These are phyloP conservation scores for Helostoma temminkii DNA, from an alignment of 2,797 vertebrate genomes.

Conservation along the genomic window DNA sequence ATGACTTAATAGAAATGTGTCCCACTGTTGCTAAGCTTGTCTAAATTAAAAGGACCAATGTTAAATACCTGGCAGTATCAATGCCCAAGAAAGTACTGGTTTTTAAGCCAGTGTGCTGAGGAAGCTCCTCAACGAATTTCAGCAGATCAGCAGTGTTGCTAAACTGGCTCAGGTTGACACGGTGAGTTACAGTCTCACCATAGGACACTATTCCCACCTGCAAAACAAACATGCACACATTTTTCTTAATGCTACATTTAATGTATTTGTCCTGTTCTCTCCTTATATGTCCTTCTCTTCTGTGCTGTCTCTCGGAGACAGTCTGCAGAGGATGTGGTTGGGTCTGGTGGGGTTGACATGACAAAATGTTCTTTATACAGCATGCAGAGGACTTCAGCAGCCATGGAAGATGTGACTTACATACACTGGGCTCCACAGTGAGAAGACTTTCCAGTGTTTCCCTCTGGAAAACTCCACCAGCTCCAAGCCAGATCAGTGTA, in stretches of 20 bases:
- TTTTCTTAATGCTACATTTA: constrained; percentile 22
- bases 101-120: constrained; percentile 87
- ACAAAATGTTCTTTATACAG: constrained; percentile 74
- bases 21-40: background rate
- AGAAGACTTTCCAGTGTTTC: constrained; percentile 77
- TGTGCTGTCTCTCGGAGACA: constrained; percentile 36
- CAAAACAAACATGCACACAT: constrained; percentile 49
- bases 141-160: constrained; percentile 85
- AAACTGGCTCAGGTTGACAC: constrained; percentile 93
- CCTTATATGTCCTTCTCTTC: constrained; percentile 13
- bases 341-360: constrained; percentile 59
- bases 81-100: constrained; percentile 95
- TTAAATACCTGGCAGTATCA: constrained; percentile 90
- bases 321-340: constrained; percentile 71
- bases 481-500: constrained; percentile 56
- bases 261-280: constrained; percentile 26
- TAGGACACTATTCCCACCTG: constrained; percentile 98
- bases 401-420: constrained; percentile 79
- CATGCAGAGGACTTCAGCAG: constrained; percentile 65
- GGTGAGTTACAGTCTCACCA: constrained; percentile 91
- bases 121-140: constrained; percentile 81
- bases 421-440: constrained; percentile 48
- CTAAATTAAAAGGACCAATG: background rate
- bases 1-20: background rate
- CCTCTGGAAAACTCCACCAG: constrained; percentile 75